Evolutionary conservation across 2,113 vertebrate genomes (phyloP), one percentile per base, ranked within the genome.

Genomic region (Chunga burmeisteri): DNA sequence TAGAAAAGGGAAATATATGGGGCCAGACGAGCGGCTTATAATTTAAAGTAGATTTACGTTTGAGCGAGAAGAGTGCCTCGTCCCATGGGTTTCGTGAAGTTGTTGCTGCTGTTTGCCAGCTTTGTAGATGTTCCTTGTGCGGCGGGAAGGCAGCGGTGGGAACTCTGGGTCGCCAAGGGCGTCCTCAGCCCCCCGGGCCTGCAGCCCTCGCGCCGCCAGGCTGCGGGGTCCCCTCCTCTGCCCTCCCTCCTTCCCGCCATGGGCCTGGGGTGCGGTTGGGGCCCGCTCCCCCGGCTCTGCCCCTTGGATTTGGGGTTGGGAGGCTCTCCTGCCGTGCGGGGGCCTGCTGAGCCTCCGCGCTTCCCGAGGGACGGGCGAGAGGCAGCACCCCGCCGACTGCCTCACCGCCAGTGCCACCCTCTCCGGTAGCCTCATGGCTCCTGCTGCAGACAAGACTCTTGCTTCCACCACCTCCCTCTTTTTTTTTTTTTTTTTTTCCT

Each of bases 21-120:
- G 92, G 95, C 71, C 50, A 78, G 72, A 70, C 81, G 38, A 77
- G 56, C 59, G n/a, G 27, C 77, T 93, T 88, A 65, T 86, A 86
- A 94, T 95, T 90, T 88, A 62, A 82, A 50, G 71, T 17, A 59
- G 59, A 58, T 88, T 81, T 88, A 70, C 82, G 77, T 80, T 62
- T 20, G 71, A 75, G 67, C 18, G 58, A 87, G 81, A 65, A 56
- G 58, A 75, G 18, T 19, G 29, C 74, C n/a, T 95, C 0, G 0
- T 89, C 70, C 58, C 36, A 2, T 40, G 81, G 30, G 70, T 85
- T 93, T 80, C 0, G 0, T 61, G 71, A 83, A 71, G 27, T 80
- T 50, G 52, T 68, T 59, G 26, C 53, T 53, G 61, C 70, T 23
- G 29, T 50, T 59, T 44, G 65, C 73, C 81, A n/a, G 3, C 72